Conservation (phyloP, 2,113 vertebrate genomes). For the Procavia capensis region DNA sequence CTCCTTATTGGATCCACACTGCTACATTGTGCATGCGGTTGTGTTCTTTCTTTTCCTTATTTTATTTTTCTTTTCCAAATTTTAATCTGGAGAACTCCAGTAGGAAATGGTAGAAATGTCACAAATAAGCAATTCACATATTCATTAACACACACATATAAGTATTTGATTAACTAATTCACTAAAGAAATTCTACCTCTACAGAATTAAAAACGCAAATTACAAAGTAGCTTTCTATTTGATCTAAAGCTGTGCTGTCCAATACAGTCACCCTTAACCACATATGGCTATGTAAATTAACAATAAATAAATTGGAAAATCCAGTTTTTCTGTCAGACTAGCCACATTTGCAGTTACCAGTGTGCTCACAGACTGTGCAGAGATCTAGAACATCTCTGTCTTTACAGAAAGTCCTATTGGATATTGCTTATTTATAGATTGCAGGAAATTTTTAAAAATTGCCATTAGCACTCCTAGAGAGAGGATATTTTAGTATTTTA, state of each 20-base stretch:
- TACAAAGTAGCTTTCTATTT: not conserved
- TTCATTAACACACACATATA: not conserved
- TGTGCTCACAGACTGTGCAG: too few relatives aligned
- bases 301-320: too few relatives aligned
- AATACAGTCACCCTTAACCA: not conserved
- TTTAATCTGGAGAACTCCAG: not conserved
- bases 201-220: not conserved
- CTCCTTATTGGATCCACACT: not conserved
- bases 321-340: too few relatives aligned
- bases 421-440: not conserved
- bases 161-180: not conserved
- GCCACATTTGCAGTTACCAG: too few relatives aligned
- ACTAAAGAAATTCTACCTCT: not conserved
- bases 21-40: not conserved
- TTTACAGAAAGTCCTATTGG: too few relatives aligned
- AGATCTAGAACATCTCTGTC: too few relatives aligned
- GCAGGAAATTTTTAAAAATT: not conserved
- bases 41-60: not conserved
- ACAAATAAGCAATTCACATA: not conserved
- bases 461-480: not conserved
- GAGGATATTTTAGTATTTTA: not conserved
- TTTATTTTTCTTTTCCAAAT: not conserved
- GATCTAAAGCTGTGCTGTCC: not conserved
- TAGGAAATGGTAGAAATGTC: not conserved
- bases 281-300: too few relatives aligned